Conservation (phyloP, 1,140 invertebrate genomes). For the Chrysomallon squamiferum region DNA sequence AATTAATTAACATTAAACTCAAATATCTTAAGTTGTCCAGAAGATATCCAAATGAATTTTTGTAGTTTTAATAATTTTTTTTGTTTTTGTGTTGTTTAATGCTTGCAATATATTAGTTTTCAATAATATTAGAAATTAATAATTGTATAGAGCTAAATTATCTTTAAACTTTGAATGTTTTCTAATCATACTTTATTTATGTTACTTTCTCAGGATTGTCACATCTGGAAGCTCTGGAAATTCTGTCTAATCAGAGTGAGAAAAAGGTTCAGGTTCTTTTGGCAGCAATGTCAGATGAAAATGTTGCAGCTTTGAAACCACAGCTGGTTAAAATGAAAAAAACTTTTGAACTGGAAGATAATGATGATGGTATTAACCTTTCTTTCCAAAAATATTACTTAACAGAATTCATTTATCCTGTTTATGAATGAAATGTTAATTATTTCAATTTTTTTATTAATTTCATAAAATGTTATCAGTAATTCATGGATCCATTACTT, state of each 20-base stretch:
- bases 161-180: too few relatives aligned
- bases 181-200: neutral
- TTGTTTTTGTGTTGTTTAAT: too few relatives aligned
- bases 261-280: slow-evolving; percentile 52
- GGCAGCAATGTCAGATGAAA: slow-evolving; percentile 35
- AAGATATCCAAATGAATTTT: too few relatives aligned
- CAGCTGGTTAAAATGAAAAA: slow-evolving; percentile 74
- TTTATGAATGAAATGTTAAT: neutral
- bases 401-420: neutral
- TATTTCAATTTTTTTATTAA: neutral
- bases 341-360: slow-evolving; percentile 78
- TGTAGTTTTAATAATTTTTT: too few relatives aligned
- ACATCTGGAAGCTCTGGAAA: slow-evolving; percentile 87
- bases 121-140: too few relatives aligned
- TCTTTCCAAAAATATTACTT: neutral
- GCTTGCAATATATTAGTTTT: too few relatives aligned
- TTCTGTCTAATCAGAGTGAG: slow-evolving; percentile 83
- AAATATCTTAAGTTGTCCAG: too few relatives aligned
- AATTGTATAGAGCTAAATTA: too few relatives aligned
- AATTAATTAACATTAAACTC: too few relatives aligned
- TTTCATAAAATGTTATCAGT: neutral
- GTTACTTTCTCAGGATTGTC: slow-evolving; percentile 72
- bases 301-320: slow-evolving; percentile 36
- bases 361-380: slow-evolving; percentile 65
- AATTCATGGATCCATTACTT: neutral